These are phyloP conservation scores for Eutolmus rufibarbis DNA, from an alignment of 2,888 invertebrate genomes.

Conservation along the genomic window DNA sequence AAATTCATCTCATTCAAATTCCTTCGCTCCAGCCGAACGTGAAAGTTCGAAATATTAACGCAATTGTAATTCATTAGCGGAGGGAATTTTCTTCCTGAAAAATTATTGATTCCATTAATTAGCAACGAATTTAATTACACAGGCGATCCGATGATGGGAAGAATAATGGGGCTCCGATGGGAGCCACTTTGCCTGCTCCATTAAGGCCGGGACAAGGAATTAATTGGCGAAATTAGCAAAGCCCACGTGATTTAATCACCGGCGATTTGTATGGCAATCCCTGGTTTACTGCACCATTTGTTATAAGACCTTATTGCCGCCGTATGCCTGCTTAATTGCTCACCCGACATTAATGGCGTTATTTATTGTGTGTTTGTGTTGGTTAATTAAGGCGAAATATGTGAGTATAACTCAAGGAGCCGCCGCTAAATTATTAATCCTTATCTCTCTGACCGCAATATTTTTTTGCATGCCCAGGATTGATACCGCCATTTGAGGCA, in stretches of 20 bases:
- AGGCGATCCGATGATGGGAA: conserved; percentile 38
- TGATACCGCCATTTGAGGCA: not conserved
- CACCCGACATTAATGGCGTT: conserved; percentile 9
- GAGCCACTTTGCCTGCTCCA: conserved; percentile 19
- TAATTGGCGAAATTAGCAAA: conserved; percentile 48
- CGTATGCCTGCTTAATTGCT: conserved; percentile 19
- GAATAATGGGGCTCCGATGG: not conserved
- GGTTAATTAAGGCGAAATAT: conserved; percentile 1
- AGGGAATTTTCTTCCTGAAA: not conserved
- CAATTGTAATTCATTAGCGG: not conserved
- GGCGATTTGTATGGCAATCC: conserved; percentile 44
- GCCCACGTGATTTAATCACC: conserved; percentile 49
- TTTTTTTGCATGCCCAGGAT: not conserved
- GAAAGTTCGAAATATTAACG: not conserved
- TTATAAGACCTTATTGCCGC: conserved; percentile 27
- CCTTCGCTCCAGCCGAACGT: not conserved
- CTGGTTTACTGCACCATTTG: not conserved
- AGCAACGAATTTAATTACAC: conserved; percentile 37
- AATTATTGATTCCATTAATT: conserved; percentile 39
- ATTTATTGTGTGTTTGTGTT: conserved; percentile 33
- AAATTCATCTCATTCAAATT: not conserved
- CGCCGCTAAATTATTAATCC: not conserved
- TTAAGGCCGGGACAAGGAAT: conserved; percentile 44
- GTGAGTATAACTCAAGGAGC: not conserved
- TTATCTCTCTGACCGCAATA: not conserved